phyloP scores from a whole-genome alignment of 2,888 invertebrate genomes.

The Athetis lepigone region DNA sequence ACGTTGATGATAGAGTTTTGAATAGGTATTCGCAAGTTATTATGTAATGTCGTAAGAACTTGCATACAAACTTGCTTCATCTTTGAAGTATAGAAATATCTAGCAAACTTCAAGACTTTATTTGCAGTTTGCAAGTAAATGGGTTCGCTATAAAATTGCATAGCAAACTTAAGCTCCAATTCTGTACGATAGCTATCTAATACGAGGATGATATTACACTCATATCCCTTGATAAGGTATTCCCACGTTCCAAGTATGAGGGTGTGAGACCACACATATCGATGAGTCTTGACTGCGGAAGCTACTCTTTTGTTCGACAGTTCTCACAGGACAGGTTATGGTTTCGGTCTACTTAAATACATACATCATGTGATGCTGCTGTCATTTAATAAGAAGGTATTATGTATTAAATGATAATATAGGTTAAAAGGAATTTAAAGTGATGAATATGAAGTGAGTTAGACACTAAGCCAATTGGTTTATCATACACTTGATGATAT shows the following conservation, averaged over 20 bases:
- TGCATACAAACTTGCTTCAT: no score
- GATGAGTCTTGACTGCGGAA: constrained; percentile 27
- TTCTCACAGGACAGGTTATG: constrained; percentile 2
- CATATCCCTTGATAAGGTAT: constrained; percentile 22
- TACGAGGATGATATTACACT: constrained; percentile 15
- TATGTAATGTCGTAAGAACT: no score
- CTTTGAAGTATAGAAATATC: not conserved
- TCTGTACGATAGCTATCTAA: constrained; percentile 14
- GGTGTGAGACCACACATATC: constrained; percentile 43
- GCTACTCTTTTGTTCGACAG: constrained; percentile 30
- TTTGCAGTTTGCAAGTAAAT: constrained; percentile 30
- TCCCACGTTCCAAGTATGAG: constrained; percentile 28
- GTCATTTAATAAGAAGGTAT: not conserved
- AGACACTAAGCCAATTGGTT: constrained; percentile 1
- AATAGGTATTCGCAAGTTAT: not conserved
- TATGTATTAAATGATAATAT: not conserved
- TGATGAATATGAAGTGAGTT: constrained; percentile 16
- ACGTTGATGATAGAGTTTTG: constrained; percentile 1
- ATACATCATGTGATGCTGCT: not conserved
- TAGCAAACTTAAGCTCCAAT: constrained; percentile 1
- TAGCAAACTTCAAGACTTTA: constrained; percentile 6
- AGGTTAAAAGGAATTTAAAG: not conserved
- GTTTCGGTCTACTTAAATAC: constrained; percentile 8
- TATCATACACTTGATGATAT: constrained; percentile 5
- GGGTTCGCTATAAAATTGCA: constrained; percentile 20